Percentiles rank a stretch among this genome's conserved stretches.
Conservation (phyloP, 2,888 invertebrate genomes). For the Ellobium chinense region DNA sequence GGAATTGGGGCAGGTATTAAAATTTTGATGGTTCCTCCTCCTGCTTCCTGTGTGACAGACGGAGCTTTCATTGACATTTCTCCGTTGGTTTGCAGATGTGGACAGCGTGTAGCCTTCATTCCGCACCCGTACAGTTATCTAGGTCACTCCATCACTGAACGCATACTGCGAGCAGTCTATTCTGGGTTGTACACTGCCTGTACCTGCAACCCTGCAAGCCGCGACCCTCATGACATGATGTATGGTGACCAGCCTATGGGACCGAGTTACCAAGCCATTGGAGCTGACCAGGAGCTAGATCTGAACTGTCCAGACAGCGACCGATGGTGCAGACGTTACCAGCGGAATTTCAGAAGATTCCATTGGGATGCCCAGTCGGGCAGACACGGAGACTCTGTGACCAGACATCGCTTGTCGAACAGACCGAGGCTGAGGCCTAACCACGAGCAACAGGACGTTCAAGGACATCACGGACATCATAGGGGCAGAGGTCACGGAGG, state of each 20-base stretch:
- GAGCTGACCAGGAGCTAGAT: neutral
- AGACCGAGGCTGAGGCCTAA: neutral
- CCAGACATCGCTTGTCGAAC: neutral
- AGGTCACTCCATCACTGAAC: constrained; percentile 49
- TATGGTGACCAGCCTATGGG: constrained; percentile 37
- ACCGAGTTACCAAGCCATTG: neutral
- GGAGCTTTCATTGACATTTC: too few relatives aligned
- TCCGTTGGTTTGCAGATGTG: constrained; percentile 64
- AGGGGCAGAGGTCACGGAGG: neutral
- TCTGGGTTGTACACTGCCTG: constrained; percentile 50
- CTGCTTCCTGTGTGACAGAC: neutral
- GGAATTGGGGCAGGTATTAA: too few relatives aligned
- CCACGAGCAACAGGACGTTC: too few relatives aligned
- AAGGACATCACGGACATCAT: neutral
- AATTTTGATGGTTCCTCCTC: too few relatives aligned
- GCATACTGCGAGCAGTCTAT: constrained; percentile 53
- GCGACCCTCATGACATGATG: constrained; percentile 43
- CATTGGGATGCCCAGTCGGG: neutral
- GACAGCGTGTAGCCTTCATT: constrained; percentile 64
- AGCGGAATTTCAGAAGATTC: neutral
- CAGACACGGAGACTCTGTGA: neutral
- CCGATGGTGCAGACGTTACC: neutral
- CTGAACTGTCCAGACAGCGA: neutral
- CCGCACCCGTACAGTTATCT: constrained; percentile 64
- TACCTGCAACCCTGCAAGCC: constrained; percentile 37